phyloP scores from a whole-genome alignment of 1,140 invertebrate genomes.

The Pachyrhynchus sulphureomaculatus region DNA sequence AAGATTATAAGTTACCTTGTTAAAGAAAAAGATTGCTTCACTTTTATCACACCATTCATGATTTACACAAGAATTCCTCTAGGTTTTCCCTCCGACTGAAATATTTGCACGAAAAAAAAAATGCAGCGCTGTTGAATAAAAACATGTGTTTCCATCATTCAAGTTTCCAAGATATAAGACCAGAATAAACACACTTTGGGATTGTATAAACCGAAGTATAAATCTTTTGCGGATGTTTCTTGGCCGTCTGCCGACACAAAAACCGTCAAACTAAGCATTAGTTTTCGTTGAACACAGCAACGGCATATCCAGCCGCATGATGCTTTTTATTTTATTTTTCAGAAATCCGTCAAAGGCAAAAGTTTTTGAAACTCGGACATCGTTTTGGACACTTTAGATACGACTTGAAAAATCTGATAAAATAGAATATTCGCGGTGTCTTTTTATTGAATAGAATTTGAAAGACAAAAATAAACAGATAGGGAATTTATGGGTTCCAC shows the following conservation, averaged over 20 bases:
- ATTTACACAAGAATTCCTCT: no score
- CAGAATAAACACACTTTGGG: conserved; percentile 7
- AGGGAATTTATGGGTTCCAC: background rate
- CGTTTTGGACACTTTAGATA: conserved; percentile 7
- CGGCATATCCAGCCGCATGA: background rate
- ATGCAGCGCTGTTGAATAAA: background rate
- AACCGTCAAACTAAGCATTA: conserved; percentile 7
- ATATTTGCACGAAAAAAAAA: no score
- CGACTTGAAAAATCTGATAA: conserved; percentile 9
- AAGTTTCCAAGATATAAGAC: background rate
- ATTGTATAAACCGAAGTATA: conserved; percentile 9
- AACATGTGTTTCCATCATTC: conserved; percentile 2
- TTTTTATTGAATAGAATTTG: conserved; percentile 5
- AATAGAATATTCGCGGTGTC: conserved; percentile 1
- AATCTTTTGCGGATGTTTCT: conserved; percentile 7
- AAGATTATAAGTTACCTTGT: no score
- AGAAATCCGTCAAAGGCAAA: conserved; percentile 7
- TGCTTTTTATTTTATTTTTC: conserved; percentile 8
- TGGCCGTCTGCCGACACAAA: conserved; percentile 5
- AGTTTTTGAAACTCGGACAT: conserved; percentile 7
- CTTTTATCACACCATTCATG: no score
- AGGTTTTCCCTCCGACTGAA: no score
- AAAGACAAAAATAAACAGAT: conserved; percentile 1
- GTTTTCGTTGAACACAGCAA: background rate
- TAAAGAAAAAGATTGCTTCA: no score